Evolutionary conservation across 2,113 vertebrate genomes (phyloP), one percentile per base, ranked within the genome.

Genomic region (Mustelus asterias): DNA sequence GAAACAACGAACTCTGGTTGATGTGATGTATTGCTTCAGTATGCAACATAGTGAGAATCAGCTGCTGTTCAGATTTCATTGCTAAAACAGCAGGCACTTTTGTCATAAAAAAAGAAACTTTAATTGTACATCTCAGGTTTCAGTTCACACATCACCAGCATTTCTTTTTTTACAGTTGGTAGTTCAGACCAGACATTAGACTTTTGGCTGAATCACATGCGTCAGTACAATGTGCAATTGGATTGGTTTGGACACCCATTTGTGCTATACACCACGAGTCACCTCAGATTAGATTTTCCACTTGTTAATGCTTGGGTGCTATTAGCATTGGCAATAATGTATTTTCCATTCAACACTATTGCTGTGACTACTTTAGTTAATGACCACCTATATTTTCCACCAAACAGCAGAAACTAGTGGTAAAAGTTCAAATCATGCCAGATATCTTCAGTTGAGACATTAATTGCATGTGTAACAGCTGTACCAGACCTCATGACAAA

Each of bases 401-500:
- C 70, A 48, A 26, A 44, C 94, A 72, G 70, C 41, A 72, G 48
- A 72, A 95, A 72, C 18, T 69, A 95, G 94, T 54, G 94, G 94
- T n/a, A 95, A 72, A 95, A 29, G 94, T 72, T 72, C 22, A 72
- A 33, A 95, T 18, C 33, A 37, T 93, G 60, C 60, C 60, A 93
- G 37, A 93, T 63, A 93, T 93, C 89, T 93, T 67, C 33, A 65
- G 14, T 41, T 93, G 60, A 93, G 60, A 93, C 89, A 93, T 93
- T 93, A 93, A 93, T 93, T 93, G 60, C 8, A 18, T 18, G 89
- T 44, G 60, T 65, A 37, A 93, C 89, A 93, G 60, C 60, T 93
- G 22, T 93, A 93, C 89, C 89, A 93, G 89, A 93, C 89, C 89
- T 63, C 60, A 65, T 93, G 89, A 93, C 89, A 65, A 93, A 93